Conservation (phyloP, 2,113 vertebrate genomes). For the cattle (Bos taurus) region ARS-UCD2.0 NC_037348.1:66321501-66322000, state of each 20-base stretch:
- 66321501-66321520: not conserved
- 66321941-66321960: accelerated
- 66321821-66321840: not conserved
- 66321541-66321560: not conserved
- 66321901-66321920: accelerated
- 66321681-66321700: not conserved
- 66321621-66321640: too few species aligned
- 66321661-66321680: not conserved
- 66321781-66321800: accelerated
- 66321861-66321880: not conserved
- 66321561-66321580: not conserved
- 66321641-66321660: not conserved
- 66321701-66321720: not conserved
- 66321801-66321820: too few species aligned
- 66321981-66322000: not conserved
- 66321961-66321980: not conserved
- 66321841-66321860: not conserved
- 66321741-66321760: not conserved
- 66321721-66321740: not conserved
- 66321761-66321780: accelerated
- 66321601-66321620: not conserved
- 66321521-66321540: not conserved
- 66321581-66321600: not conserved
- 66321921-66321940: not conserved
- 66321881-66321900: not conserved